Base-by-base conservation (phyloP, 2,888 invertebrate genomes). In the Dysmachus trigonus region DNA sequence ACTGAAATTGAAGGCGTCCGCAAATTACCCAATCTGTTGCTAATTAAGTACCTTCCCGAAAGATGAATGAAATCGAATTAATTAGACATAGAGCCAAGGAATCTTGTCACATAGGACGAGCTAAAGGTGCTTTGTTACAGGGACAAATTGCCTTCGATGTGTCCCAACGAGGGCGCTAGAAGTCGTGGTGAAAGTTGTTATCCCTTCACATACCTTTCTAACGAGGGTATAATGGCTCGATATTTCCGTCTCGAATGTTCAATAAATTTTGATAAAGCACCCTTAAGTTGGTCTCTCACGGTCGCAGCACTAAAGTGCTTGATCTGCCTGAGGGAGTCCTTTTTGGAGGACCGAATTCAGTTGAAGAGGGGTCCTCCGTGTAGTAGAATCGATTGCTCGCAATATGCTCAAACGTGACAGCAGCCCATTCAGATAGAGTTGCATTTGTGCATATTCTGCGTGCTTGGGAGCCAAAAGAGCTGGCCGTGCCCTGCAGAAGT, bases 221-320 rank as follows among this genome's bases (percentile, higher is more conserved):
- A 77, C 77, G 30, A 47, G 77, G 77, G 47, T 47, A 41, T 30
- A 47, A 77, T 77, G 77, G 27, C 27, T 30, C 22, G n/a, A 47
- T 77, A 35, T 77, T 27, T 47, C 47, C 47, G 77, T 77, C 77
- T 77, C 77, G 41, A 77, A 77, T 47, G 77, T 77, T 77, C 47
- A 77, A 77, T 77, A 77, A 77, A 77, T 77, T 77, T 77, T 77
- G 77, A 77, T 47, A 77, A 77, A 77, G 31, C 47, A 13, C 77
- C 47, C 47, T 31, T 38, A 35, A 22, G 35, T 38, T 31, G 47
- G 30, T 30, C 22, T 47, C 35, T 22, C 27, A 41, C 13, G 27
- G 27, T 4, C 27, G 13, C 47, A 27, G n/a, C 41, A 47, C 0
- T 4, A 30, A 41, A 47, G 47, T 1, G 27, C 10, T 47, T 77